phyloP scores from a whole-genome alignment of 2,797 vertebrate species.

The Saxicola maurus region DNA sequence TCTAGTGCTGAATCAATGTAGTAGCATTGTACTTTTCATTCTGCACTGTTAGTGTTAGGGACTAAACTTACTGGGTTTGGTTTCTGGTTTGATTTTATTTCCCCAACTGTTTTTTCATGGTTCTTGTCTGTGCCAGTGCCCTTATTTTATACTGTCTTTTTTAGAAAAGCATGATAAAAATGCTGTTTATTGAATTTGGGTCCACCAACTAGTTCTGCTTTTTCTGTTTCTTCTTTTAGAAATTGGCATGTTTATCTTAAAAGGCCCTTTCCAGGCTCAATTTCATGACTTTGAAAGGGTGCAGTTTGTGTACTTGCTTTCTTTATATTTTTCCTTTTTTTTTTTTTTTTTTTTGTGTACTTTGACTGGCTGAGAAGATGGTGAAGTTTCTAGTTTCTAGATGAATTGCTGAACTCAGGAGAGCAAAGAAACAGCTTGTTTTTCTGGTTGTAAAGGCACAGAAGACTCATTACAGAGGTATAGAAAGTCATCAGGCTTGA shows the following conservation, averaged over 20 bases:
- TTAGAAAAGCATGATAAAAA: slow-evolving; percentile 31
- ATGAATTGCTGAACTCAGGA: background rate
- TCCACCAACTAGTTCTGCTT: background rate
- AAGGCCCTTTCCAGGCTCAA: background rate
- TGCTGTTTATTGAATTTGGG: slow-evolving; percentile 6
- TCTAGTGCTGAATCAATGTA: background rate
- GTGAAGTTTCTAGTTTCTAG: background rate
- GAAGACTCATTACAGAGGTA: background rate
- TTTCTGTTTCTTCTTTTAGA: slow-evolving; percentile 41
- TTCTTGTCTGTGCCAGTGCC: background rate
- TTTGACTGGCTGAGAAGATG: background rate
- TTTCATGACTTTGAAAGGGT: background rate
- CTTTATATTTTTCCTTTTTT: background rate
- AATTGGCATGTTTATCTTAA: background rate
- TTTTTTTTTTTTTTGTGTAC: background rate
- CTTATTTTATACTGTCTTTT: slow-evolving; percentile 4
- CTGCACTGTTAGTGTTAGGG: background rate
- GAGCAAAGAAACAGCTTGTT: background rate
- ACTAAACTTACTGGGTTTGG: background rate
- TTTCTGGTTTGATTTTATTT: background rate
- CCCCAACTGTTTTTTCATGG: background rate
- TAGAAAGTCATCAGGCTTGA: background rate
- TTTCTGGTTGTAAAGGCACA: background rate
- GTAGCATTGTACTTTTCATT: background rate
- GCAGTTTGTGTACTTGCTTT: background rate